These are phyloP conservation scores for Tiliqua scincoides DNA, from an alignment of 2,113 vertebrate genomes.

Conservation along the genomic window DNA sequence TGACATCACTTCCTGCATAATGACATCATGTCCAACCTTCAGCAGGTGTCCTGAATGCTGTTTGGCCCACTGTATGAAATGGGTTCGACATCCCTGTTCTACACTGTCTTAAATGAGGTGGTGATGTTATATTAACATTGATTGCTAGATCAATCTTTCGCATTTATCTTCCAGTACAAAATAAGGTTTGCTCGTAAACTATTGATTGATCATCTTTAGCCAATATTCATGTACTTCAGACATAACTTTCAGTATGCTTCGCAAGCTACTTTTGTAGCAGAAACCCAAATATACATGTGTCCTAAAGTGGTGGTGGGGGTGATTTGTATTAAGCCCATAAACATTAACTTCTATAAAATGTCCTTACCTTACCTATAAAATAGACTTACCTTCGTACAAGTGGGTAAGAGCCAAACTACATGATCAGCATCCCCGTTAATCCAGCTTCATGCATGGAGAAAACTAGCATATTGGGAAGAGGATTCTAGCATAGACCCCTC, in stretches of 20 bases:
- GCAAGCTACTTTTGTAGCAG: neutral
- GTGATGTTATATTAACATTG: slow-evolving; percentile 19
- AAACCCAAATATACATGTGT: neutral
- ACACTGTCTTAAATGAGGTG: slow-evolving; percentile 11
- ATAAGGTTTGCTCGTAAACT: slow-evolving; percentile 22
- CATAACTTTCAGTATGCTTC: slow-evolving; percentile 31
- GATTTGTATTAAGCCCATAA: neutral
- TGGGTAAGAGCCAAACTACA: neutral
- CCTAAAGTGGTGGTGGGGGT: neutral
- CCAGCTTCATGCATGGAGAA: neutral
- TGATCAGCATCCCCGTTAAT: neutral
- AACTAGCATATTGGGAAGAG: neutral
- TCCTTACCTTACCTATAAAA: neutral
- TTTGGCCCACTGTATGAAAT: too few relatives aligned
- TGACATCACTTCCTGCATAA: too few relatives aligned
- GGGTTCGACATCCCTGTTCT: too few relatives aligned
- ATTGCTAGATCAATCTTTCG: slow-evolving; percentile 44
- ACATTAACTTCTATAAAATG: neutral
- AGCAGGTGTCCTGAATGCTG: too few relatives aligned
- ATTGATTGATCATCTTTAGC: neutral
- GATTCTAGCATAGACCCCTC: neutral
- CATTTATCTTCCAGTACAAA: slow-evolving; percentile 27
- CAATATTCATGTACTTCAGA: slow-evolving; percentile 25
- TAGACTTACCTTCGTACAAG: neutral
- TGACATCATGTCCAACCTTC: too few relatives aligned